A percentile compares a stretch with the other conserved stretches of the same genome.
Evolutionary conservation across 2,113 vertebrate species (phyloP).

Genomic region (Myotis yumanensis): DNA sequence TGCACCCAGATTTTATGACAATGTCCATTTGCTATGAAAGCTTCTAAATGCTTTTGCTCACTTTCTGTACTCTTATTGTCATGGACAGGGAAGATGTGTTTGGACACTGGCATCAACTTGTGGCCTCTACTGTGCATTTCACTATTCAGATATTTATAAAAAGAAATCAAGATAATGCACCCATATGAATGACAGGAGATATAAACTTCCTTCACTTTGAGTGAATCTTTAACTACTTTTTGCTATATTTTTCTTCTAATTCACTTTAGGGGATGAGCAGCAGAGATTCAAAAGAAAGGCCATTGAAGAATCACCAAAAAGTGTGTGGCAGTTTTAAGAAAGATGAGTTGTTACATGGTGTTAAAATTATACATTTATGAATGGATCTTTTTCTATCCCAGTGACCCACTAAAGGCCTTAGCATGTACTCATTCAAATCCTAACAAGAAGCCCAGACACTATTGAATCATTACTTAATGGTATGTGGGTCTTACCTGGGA

Average conservation of each 20-base stretch:
- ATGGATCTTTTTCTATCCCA: background rate
- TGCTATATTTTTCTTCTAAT: background rate
- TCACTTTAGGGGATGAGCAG: background rate
- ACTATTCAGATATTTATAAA: background rate
- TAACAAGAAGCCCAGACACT: background rate
- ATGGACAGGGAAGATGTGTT: background rate
- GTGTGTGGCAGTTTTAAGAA: background rate
- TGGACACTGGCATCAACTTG: background rate
- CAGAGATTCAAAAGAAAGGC: background rate
- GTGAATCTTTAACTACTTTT: background rate
- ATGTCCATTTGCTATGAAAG: background rate
- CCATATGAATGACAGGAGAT: background rate
- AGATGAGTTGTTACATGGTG: background rate
- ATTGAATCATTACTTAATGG: background rate
- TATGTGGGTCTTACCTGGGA: conserved; percentile 86
- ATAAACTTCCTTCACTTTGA: background rate
- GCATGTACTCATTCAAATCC: background rate
- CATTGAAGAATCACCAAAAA: background rate
- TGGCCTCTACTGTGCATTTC: background rate
- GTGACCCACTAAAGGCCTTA: background rate
- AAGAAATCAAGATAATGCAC: background rate
- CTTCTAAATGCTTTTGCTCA: conserved; percentile 13
- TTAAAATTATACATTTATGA: background rate
- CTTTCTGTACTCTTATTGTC: background rate
- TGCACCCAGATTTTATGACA: background rate